Conservation (phyloP, 2,797 vertebrate genomes). For the Eidolon dupreanum region DNA sequence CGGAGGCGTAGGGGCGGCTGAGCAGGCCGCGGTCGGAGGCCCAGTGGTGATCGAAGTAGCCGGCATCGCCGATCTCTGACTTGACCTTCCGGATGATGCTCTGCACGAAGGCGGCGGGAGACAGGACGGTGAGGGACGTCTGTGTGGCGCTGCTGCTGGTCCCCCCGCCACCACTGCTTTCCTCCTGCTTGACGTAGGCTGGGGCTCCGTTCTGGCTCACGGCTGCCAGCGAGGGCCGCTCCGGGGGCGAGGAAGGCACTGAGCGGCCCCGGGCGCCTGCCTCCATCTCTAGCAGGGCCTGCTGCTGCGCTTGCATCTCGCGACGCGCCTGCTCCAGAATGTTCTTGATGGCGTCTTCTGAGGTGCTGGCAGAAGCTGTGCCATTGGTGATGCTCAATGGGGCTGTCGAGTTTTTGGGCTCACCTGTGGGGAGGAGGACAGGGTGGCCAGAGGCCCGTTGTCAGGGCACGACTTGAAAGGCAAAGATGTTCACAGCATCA, state of each 20-base stretch:
- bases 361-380: constrained; percentile 75
- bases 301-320: constrained; percentile 97
- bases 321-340: constrained; percentile 95
- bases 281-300: constrained; percentile 96
- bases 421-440: constrained; percentile 84
- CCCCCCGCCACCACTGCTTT: constrained; percentile 86
- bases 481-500: neutral
- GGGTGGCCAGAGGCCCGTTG: neutral
- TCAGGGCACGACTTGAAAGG: neutral
- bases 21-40: constrained; percentile 91
- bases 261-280: constrained; percentile 84
- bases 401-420: constrained; percentile 87
- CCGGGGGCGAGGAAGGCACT: constrained; percentile 50
- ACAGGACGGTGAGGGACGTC: constrained; percentile 92
- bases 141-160: constrained; percentile 85
- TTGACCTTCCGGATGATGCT: constrained; percentile 99
- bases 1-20: constrained; percentile 90
- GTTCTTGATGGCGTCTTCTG: constrained; percentile 95
- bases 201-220: constrained; percentile 84
- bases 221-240: constrained; percentile 77
- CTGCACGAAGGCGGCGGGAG: constrained; percentile 96
- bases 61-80: constrained; percentile 95
- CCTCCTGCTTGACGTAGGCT: constrained; percentile 94
- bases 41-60: constrained; percentile 99
- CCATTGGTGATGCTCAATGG: constrained; percentile 85